Evolutionary conservation across 2,888 invertebrate species (phyloP).

Genomic region (Eilema caniola): DNA sequence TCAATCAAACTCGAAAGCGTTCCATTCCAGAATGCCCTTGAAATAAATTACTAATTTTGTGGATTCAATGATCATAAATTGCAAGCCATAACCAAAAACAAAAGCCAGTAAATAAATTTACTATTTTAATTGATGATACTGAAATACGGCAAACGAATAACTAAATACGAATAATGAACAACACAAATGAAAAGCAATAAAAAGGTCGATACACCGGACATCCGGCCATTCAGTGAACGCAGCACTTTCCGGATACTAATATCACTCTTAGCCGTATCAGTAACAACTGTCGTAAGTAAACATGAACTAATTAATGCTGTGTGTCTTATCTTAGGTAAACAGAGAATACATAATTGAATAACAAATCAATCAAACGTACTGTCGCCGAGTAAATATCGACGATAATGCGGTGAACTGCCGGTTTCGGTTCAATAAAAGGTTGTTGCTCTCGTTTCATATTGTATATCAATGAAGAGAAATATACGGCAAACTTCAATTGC

Average conservation of each 20-base stretch:
- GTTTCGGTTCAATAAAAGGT: background rate
- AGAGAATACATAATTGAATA: slow-evolving; percentile 7
- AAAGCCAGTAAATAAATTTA: background rate
- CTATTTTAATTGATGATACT: background rate
- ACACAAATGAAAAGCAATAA: slow-evolving; percentile 3
- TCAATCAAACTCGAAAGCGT: background rate
- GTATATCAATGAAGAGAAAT: background rate
- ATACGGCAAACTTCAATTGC: background rate
- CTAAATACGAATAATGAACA: background rate
- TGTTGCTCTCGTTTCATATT: background rate
- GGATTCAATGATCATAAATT: background rate
- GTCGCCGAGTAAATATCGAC: slow-evolving; percentile 5
- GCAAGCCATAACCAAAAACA: background rate
- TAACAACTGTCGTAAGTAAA: background rate
- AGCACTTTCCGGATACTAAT: background rate
- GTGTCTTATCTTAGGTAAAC: slow-evolving; percentile 7
- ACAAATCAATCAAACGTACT: background rate
- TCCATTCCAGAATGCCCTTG: background rate
- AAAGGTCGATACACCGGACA: slow-evolving; percentile 8
- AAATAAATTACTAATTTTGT: background rate
- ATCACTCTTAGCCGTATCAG: background rate
- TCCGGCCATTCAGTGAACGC: background rate
- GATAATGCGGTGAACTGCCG: slow-evolving; percentile 8
- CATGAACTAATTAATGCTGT: background rate
- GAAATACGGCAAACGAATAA: background rate